Evolutionary conservation across 1,140 invertebrate genomes (phyloP).

Genomic region (Uloborus diversus): DNA sequence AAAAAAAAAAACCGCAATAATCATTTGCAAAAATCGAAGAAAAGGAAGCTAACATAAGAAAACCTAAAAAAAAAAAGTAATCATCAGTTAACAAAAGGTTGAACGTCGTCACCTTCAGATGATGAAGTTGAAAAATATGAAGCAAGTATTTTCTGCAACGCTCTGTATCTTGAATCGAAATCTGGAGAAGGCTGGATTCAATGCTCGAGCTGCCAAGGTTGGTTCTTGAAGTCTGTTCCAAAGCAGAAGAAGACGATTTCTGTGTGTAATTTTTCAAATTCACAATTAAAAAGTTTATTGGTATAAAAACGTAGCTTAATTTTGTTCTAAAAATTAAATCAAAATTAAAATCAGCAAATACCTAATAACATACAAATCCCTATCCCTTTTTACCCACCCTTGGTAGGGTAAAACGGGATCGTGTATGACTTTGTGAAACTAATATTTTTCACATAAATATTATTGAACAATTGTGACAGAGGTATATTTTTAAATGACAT

Average conservation of each 20-base stretch:
- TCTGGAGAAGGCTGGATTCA: no score
- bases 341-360: slow-evolving; percentile 8
- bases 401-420: not conserved
- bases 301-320: not conserved
- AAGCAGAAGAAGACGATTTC: not conserved
- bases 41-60: no score
- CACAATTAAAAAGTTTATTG: not conserved
- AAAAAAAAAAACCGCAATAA: no score
- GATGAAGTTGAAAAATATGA: no score
- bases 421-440: not conserved
- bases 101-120: no score
- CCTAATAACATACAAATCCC: not conserved
- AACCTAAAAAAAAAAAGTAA: no score
- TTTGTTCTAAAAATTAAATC: slow-evolving; percentile 9
- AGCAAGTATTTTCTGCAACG: no score
- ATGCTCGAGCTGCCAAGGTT: not conserved
- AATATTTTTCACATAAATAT: not conserved
- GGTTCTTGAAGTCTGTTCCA: not conserved
- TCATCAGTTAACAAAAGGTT: no score
- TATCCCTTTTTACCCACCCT: no score
- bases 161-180: no score
- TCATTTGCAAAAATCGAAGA: no score
- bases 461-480: slow-evolving; percentile 10
- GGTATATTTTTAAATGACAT: not conserved
- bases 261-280: no score